These are phyloP conservation scores for Spatulosminthurus flaviceps DNA, from an alignment of 2,888 invertebrate species.

Conservation along the genomic window DNA sequence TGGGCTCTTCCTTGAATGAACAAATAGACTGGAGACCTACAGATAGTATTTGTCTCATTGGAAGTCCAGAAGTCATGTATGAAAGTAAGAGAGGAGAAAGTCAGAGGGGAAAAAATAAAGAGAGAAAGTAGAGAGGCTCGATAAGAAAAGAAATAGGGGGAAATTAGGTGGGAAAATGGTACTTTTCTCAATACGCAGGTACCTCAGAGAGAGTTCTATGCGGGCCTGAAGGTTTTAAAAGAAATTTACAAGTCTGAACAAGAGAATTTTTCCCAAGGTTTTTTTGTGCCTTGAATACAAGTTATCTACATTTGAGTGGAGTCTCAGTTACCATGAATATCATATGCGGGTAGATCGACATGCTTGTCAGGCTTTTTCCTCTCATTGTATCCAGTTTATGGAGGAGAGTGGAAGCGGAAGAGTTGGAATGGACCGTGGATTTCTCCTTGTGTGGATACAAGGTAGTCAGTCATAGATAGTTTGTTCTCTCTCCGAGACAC, in stretches of 20 bases:
- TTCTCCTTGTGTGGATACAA: background rate
- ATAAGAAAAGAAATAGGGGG: background rate
- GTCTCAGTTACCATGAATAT: constrained; percentile 7
- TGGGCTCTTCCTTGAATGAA: too few relatives aligned
- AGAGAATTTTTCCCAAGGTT: background rate
- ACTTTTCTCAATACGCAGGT: background rate
- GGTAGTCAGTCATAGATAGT: too few relatives aligned
- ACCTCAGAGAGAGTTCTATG: background rate
- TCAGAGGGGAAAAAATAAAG: too few relatives aligned
- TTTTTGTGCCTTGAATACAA: constrained; percentile 10
- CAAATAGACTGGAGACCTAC: too few relatives aligned
- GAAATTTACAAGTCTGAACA: background rate
- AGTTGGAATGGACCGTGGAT: background rate
- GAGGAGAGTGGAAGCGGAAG: background rate
- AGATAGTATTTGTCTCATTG: too few relatives aligned
- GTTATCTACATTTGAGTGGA: background rate
- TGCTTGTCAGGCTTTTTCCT: background rate
- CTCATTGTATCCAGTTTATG: background rate
- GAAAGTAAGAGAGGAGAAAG: too few relatives aligned
- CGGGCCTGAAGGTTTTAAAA: background rate
- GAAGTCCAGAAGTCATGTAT: too few relatives aligned
- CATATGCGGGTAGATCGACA: background rate
- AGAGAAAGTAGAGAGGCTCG: too few relatives aligned
- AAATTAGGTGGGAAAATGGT: background rate
- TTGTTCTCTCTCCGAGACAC: too few relatives aligned